Conservation (phyloP, 2,797 vertebrate species). For the Hemitrygon akajei region DNA sequence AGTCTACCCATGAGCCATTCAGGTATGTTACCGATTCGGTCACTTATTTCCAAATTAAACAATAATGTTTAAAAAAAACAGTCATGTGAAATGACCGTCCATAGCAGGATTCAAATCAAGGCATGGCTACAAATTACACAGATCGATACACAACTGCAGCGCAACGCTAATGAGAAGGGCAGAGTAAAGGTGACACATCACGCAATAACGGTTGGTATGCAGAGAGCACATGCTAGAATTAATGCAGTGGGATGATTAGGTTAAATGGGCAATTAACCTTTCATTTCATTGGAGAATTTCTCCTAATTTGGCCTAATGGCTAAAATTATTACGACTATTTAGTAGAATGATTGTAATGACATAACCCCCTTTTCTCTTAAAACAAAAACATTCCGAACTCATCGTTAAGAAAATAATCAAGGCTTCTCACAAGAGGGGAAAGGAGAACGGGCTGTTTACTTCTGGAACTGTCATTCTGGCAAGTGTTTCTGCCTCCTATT, state of each 20-base stretch:
- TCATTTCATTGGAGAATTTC: constrained; percentile 37
- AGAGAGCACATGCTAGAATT: constrained; percentile 34
- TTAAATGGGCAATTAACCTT: constrained; percentile 41
- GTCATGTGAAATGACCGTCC: too few species aligned
- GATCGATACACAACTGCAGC: constrained; percentile 22
- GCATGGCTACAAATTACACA: constrained; percentile 9
- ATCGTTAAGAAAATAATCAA: constrained; percentile 28
- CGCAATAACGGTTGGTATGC: constrained; percentile 36
- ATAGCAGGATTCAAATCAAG: neutral
- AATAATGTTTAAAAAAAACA: neutral
- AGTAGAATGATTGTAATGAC: constrained; percentile 24
- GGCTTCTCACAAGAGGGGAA: neutral
- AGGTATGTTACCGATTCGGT: neutral
- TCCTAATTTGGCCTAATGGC: constrained; percentile 37
- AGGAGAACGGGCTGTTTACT: neutral
- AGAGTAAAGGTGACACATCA: constrained; percentile 39
- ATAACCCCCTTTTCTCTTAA: neutral
- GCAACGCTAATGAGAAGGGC: constrained; percentile 36
- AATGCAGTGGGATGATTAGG: constrained; percentile 37
- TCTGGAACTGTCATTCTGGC: neutral
- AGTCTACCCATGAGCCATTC: too few species aligned
- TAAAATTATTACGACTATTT: constrained; percentile 33
- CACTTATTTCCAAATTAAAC: neutral
- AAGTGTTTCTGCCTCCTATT: neutral
- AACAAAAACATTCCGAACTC: constrained; percentile 16